Percentiles rank a stretch among this genome's conserved stretches.
Evolutionary conservation across 1,140 invertebrate species (phyloP).

Genomic region (Sycobia sp.): DNA sequence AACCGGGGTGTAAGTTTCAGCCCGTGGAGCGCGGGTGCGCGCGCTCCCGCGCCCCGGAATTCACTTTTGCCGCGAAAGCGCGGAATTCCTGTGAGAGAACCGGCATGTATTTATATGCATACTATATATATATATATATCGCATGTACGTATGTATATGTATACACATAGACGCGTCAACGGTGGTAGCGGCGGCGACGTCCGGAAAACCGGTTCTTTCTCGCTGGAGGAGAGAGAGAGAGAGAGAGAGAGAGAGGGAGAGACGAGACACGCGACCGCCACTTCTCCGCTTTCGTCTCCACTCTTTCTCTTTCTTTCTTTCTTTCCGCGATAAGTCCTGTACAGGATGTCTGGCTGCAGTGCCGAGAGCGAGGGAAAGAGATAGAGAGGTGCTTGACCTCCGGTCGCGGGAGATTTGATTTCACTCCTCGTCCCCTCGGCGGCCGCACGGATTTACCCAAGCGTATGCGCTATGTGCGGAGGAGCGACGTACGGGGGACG

Average conservation of each 20-base stretch:
- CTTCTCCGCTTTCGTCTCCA: constrained; percentile 25
- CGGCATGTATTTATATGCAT: constrained; percentile 43
- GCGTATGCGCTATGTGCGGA: too few relatives aligned
- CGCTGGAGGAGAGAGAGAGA: constrained; percentile 11
- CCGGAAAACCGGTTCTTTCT: constrained; percentile 49
- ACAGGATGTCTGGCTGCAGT: background rate
- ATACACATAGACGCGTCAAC: too few relatives aligned
- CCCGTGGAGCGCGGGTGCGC: too few relatives aligned
- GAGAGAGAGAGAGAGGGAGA: constrained; percentile 16
- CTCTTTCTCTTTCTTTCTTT: too few relatives aligned
- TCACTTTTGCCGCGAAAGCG: constrained; percentile 51
- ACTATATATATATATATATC: too few relatives aligned
- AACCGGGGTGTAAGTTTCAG: too few relatives aligned
- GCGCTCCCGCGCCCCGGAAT: constrained; percentile 39
- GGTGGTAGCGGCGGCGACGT: constrained; percentile 27
- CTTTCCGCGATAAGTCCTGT: constrained; percentile 42
- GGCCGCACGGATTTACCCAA: too few relatives aligned
- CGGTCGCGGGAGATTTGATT: too few relatives aligned
- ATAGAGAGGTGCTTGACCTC: too few relatives aligned
- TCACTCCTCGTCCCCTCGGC: too few relatives aligned
- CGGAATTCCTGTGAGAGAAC: constrained; percentile 47
- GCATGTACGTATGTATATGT: too few relatives aligned
- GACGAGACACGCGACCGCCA: constrained; percentile 34
- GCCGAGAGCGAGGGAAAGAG: background rate
- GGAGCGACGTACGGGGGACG: too few relatives aligned